phyloP scores from a whole-genome alignment of 2,113 vertebrate genomes.

The Oostethus manadensis region DNA sequence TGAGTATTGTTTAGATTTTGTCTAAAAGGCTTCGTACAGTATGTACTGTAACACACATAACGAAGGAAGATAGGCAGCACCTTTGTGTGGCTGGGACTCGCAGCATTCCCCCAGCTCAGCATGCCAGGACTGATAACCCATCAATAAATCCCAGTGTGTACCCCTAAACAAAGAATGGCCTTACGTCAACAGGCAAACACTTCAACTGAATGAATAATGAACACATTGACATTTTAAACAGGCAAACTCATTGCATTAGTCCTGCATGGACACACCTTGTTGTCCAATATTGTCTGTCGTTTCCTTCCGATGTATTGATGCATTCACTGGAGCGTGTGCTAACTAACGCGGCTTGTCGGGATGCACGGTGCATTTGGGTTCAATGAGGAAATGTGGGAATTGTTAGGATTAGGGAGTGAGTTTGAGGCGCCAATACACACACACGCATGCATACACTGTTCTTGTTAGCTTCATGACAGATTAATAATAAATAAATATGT shows the following conservation, averaged over 20 bases:
- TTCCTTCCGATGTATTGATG: conserved; percentile 55
- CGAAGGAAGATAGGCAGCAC: neutral
- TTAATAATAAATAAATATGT: conserved; percentile 13
- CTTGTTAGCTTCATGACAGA: conserved; percentile 46
- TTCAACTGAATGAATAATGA: conserved; percentile 60
- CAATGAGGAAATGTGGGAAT: conserved; percentile 13
- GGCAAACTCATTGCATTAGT: conserved; percentile 59
- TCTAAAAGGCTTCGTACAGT: neutral
- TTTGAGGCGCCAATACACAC: conserved; percentile 8
- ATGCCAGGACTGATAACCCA: conserved; percentile 49
- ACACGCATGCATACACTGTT: conserved; percentile 17
- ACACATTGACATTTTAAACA: conserved; percentile 69
- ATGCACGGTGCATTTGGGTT: conserved; percentile 11
- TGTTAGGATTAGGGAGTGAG: conserved; percentile 7
- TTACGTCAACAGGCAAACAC: conserved; percentile 40
- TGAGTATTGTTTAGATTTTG: neutral
- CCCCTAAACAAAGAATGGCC: conserved; percentile 38
- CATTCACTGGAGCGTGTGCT: conserved; percentile 21
- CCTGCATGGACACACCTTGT: conserved; percentile 48
- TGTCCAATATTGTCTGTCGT: conserved; percentile 57
- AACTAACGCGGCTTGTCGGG: conserved; percentile 43
- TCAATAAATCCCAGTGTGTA: conserved; percentile 32
- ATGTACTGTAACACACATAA: neutral
- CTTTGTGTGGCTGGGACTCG: conserved; percentile 22
- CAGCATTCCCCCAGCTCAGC: conserved; percentile 24